Base-by-base conservation (phyloP, 1,140 invertebrate genomes). In the Heliothis subflexa region DNA sequence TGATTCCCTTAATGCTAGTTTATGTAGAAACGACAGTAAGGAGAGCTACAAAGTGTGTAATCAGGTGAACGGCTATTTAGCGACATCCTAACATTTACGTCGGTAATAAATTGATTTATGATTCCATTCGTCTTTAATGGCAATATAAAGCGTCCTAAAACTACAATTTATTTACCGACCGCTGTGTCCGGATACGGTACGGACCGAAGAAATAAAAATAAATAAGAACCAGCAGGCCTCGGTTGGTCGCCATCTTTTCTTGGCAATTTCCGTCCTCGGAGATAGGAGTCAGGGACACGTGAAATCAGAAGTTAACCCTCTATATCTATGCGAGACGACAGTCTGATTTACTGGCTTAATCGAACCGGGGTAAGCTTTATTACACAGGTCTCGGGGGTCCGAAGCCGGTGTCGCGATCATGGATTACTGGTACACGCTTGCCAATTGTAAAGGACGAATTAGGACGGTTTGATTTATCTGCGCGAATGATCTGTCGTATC, bases 251-350 rank as follows among this genome's bases (percentile, higher is more conserved):
- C 85, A 89, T 89, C 87, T 90, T 89, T 90, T 87, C 87, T 88
- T 86, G 72, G 85, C 90, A 89, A 91, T 93, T 93, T 93, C 88
- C 89, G 86, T 87, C 81, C 72, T 40, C 83, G 76, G 79, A 88
- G 87, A 89, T 91, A 91, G 85, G 82, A 87, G 73, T 81, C 89
- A 91, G 87, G 88, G 89, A 90, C 81, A 91, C 87, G 90, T 93
- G 87, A 93, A 91, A 91, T 93, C 90, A 89, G 84, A 86, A 88
- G 87, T 89, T 86, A 89, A 91, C 85, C 81, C 78, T 75, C 83
- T 88, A 88, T 90, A 90, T 90, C 82, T 87, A 86, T 82, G 81
- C 78, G 80, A 89, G 83, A 78, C 81, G 85, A 85, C 84, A 82
- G 79, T 79, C 82, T 88, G 86, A 89, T 89, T 86, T 88, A 86